phyloP scores from a whole-genome alignment of 1,140 invertebrate species.

The Ephestia elutella region DNA sequence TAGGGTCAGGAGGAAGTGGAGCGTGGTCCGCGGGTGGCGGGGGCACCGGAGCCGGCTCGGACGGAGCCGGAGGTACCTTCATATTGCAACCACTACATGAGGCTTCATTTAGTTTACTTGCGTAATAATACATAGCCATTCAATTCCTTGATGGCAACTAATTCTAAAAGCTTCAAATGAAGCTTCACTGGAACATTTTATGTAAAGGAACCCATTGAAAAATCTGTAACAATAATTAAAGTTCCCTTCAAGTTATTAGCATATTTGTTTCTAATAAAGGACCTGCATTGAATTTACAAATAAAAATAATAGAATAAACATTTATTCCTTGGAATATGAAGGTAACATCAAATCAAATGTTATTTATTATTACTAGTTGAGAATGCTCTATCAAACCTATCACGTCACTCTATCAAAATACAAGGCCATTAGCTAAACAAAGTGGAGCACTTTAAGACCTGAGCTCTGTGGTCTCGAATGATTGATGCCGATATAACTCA shows the following conservation, averaged over 20 bases:
- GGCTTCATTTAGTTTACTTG: conserved; percentile 72
- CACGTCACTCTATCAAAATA: too few relatives aligned
- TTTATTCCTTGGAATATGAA: too few relatives aligned
- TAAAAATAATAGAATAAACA: neutral
- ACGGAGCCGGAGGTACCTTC: conserved; percentile 50
- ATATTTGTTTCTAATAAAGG: too few relatives aligned
- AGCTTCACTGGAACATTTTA: conserved; percentile 29
- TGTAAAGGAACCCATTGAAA: conserved; percentile 31
- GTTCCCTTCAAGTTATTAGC: too few relatives aligned
- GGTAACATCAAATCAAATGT: too few relatives aligned
- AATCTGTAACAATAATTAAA: conserved; percentile 7
- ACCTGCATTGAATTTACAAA: neutral
- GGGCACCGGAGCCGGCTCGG: conserved; percentile 39
- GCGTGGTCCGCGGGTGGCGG: conserved; percentile 44
- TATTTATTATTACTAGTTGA: too few relatives aligned
- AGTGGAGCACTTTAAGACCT: too few relatives aligned
- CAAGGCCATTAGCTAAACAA: too few relatives aligned
- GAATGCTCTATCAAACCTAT: too few relatives aligned
- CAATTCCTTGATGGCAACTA: conserved; percentile 42
- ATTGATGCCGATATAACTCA: too few relatives aligned
- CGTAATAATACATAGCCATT: conserved; percentile 75
- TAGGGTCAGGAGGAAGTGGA: conserved; percentile 37
- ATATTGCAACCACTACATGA: conserved; percentile 70
- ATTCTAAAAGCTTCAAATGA: conserved; percentile 33
- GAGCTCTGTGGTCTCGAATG: too few relatives aligned